Conservation (phyloP, 1,140 invertebrate species). For the Zaprionus lachaisei region DNA sequence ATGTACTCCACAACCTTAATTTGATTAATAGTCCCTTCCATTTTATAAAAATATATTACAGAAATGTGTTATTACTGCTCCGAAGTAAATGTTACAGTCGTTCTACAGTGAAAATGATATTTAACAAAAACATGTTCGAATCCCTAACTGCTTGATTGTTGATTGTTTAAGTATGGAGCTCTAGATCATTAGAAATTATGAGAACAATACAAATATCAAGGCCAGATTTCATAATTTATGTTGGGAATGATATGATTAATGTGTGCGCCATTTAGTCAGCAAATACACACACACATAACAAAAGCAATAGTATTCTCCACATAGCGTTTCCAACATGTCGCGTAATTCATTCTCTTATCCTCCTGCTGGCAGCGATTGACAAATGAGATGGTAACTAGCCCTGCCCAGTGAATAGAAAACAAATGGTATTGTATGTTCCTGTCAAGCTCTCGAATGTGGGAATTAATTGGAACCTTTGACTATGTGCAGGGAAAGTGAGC, state of each 20-base stretch:
- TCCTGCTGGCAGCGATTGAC: constrained; percentile 9
- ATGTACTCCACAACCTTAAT: background rate
- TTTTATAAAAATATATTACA: background rate
- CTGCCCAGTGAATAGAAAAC: background rate
- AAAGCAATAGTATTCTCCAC: background rate
- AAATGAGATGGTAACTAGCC: constrained; percentile 22
- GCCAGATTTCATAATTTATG: too few relatives aligned
- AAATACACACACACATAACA: background rate
- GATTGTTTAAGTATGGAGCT: background rate
- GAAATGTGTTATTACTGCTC: background rate
- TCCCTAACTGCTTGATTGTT: background rate
- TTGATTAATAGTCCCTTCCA: background rate
- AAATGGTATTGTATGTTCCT: background rate
- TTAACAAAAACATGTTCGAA: background rate
- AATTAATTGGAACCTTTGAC: constrained; percentile 7
- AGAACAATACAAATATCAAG: background rate
- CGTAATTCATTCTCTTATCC: constrained; percentile 15
- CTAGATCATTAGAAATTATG: background rate
- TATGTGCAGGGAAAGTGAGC: background rate
- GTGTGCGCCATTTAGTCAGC: background rate
- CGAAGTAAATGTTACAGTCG: background rate
- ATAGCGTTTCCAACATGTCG: constrained; percentile 1
- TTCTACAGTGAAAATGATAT: background rate
- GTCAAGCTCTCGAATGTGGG: background rate
- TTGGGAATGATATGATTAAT: background rate